phyloP scores from a whole-genome alignment of 2,797 vertebrate genomes.

The Darevskia mixta region DNA sequence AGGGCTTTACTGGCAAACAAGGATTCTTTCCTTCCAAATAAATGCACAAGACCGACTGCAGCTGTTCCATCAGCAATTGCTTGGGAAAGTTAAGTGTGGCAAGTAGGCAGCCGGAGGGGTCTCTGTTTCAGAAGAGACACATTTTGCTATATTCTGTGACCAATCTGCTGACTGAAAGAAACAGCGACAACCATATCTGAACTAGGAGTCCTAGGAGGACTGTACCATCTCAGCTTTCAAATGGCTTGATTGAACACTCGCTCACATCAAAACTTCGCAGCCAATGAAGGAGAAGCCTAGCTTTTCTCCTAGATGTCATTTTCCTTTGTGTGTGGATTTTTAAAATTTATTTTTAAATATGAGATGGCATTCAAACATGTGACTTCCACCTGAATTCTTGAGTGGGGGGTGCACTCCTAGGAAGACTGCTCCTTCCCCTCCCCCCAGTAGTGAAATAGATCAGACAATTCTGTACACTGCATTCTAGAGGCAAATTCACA shows the following conservation, averaged over 20 bases:
- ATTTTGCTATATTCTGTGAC: not conserved
- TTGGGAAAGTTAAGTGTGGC: slow-evolving; percentile 49
- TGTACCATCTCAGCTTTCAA: not conserved
- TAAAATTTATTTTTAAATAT: not conserved
- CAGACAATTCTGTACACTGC: not conserved
- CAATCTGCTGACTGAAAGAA: not conserved
- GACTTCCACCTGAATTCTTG: not conserved
- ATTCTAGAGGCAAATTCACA: too few relatives aligned
- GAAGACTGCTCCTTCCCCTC: not conserved
- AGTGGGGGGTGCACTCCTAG: not conserved
- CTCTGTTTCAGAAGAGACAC: not conserved
- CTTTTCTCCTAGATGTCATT: not conserved
- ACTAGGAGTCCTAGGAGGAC: not conserved
- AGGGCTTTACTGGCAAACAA: slow-evolving; percentile 64
- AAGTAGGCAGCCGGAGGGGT: slow-evolving; percentile 39
- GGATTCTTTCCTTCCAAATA: slow-evolving; percentile 61
- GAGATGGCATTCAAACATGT: not conserved
- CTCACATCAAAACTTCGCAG: not conserved
- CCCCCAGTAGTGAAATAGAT: not conserved
- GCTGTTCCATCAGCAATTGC: slow-evolving; percentile 41
- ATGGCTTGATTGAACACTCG: not conserved
- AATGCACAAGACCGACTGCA: slow-evolving; percentile 55
- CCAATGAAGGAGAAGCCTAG: not conserved
- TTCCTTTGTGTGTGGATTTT: not conserved
- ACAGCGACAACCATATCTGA: not conserved